Evolutionary conservation across 2,113 vertebrate genomes (phyloP).

Genomic region (Oriolus oriolus): DNA sequence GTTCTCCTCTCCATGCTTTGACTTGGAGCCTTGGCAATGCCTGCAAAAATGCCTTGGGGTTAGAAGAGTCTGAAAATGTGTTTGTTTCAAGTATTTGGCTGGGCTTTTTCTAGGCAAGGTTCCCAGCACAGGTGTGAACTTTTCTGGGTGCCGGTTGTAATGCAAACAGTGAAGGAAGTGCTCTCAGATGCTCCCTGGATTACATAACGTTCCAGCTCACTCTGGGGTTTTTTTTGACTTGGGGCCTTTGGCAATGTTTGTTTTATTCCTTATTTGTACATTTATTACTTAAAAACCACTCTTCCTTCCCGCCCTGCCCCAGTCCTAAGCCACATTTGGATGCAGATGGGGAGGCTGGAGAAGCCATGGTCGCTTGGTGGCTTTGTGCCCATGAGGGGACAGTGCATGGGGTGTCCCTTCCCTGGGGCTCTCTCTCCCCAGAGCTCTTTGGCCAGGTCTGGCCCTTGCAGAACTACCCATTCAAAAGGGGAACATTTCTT

Average conservation of each 20-base stretch:
- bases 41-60: conserved; percentile 53
- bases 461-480: not conserved
- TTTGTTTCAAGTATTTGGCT: conserved; percentile 72
- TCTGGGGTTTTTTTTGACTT: not conserved
- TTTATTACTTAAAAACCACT: not conserved
- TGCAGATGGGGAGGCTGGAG: not conserved
- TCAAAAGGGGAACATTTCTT: not conserved
- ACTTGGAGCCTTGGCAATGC: conserved; percentile 57
- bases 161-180: conserved; percentile 59
- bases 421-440: not conserved
- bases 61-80: conserved; percentile 72
- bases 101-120: conserved; percentile 60
- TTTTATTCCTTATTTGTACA: not conserved
- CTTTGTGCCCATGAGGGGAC: accelerated
- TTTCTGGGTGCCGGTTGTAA: conserved; percentile 56
- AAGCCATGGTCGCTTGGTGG: not conserved
- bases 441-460: not conserved
- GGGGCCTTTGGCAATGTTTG: conserved; percentile 26
- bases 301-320: not conserved
- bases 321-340: not conserved
- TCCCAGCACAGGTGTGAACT: conserved; percentile 83
- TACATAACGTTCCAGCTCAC: conserved; percentile 9
- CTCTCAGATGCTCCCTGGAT: conserved; percentile 40
- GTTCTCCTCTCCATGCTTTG: conserved; percentile 35
- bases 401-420: accelerated